Percentiles rank a stretch among this genome's conserved stretches.
phyloP scores from a whole-genome alignment of 1,140 invertebrate species.

The Belonocnema kinseyi region DNA sequence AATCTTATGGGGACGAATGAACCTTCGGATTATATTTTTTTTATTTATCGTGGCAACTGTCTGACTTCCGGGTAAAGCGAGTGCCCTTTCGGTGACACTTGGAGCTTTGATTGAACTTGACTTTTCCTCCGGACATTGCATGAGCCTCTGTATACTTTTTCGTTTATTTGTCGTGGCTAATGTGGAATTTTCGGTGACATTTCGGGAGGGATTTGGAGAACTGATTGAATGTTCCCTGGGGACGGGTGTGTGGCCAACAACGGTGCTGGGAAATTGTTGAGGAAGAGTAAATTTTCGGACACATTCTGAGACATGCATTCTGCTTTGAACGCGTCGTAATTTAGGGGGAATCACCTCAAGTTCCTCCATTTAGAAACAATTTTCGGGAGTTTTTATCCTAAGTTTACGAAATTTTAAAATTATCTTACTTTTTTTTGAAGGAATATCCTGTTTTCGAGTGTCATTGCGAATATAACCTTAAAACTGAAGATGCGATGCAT shows the following conservation, averaged over 20 bases:
- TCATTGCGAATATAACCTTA: too few relatives aligned
- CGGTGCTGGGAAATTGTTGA: constrained; percentile 46
- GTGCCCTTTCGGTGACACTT: too few relatives aligned
- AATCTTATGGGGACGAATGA: too few relatives aligned
- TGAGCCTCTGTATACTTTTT: too few relatives aligned
- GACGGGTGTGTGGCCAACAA: neutral
- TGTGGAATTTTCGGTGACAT: neutral
- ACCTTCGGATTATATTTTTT: too few relatives aligned
- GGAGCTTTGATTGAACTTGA: too few relatives aligned
- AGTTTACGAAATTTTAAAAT: neutral
- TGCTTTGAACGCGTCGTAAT: neutral
- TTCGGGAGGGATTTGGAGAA: neutral
- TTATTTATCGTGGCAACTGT: too few relatives aligned
- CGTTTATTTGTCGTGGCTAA: too few relatives aligned
- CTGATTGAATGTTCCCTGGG: neutral
- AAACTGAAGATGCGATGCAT: too few relatives aligned
- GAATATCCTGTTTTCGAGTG: too few relatives aligned
- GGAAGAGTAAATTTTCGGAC: constrained; percentile 45
- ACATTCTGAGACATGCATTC: constrained; percentile 27
- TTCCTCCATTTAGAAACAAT: constrained; percentile 15
- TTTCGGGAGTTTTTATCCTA: neutral
- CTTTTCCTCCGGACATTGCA: too few relatives aligned
- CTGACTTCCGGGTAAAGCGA: neutral
- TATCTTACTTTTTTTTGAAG: neutral
- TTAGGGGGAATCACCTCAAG: constrained; percentile 8